These are phyloP conservation scores for fruit fly (Drosophila melanogaster) DNA, from an alignment of 1,140 invertebrate genomes.

Conservation along the genomic window DNA sequence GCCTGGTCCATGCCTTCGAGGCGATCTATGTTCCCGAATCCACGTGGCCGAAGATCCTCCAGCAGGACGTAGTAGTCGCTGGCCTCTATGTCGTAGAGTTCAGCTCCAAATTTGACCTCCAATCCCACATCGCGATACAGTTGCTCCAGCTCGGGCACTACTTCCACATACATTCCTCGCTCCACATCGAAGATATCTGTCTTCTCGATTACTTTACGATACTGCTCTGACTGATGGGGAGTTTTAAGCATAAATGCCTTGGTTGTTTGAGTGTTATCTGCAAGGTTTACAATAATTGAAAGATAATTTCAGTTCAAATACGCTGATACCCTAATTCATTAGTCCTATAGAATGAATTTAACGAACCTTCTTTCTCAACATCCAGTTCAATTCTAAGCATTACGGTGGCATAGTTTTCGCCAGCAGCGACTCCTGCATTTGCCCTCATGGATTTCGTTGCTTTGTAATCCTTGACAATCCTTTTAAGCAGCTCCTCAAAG, in stretches of 20 bases:
- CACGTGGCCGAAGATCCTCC: slow-evolving; percentile 85
- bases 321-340: neutral
- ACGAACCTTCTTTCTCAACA: slow-evolving; percentile 49
- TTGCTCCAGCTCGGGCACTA: slow-evolving; percentile 63
- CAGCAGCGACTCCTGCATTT: slow-evolving; percentile 46
- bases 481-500: slow-evolving; percentile 57
- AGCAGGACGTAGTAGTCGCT: slow-evolving; percentile 83
- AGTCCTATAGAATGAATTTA: neutral
- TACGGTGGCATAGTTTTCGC: slow-evolving; percentile 73
- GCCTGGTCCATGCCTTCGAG: slow-evolving; percentile 85
- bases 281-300: no score
- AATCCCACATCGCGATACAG: slow-evolving; percentile 73
- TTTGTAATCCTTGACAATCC: slow-evolving; percentile 67
- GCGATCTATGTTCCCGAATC: slow-evolving; percentile 84
- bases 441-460: slow-evolving; percentile 44
- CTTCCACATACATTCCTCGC: slow-evolving; percentile 57
- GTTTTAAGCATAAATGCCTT: slow-evolving; percentile 70
- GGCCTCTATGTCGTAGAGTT: slow-evolving; percentile 49
- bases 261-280: slow-evolving; percentile 44
- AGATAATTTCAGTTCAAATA: no score
- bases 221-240: slow-evolving; percentile 32
- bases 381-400: slow-evolving; percentile 70
- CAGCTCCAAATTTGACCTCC: slow-evolving; percentile 62
- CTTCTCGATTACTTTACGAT: slow-evolving; percentile 21
- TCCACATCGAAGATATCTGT: slow-evolving; percentile 63